Evolutionary conservation across 2,888 invertebrate species (phyloP), one percentile per base, ranked within the genome.

Genomic region (Tachina lurida): DNA sequence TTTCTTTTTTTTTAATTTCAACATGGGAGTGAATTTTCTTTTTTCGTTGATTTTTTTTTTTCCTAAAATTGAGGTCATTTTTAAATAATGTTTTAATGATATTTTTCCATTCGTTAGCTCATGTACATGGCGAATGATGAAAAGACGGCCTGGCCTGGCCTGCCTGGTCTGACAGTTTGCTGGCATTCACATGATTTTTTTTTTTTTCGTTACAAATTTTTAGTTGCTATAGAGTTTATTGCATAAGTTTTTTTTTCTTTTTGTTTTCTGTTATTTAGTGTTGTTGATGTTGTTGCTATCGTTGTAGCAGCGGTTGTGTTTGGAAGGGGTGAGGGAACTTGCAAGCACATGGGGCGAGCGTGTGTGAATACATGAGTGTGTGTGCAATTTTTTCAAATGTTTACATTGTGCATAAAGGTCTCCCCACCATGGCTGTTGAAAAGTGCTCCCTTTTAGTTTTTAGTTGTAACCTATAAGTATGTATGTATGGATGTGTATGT

Each of bases 1-100:
- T 77, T 70, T 47, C 74, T 83, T 49, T 60, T 78, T 84, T 19
- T 54, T 73, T 71, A 31, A 75, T 83, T 84, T 86, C 71, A 83
- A 79, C 83, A 83, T 86, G 76, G 83, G 79, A 86, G 83, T 86
- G 83, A 86, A 86, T 86, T 86, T 86, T 86, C 86, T 76, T 86
- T 86, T 78, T 77, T 73, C 12, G 54, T 78, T 39, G 43, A 41
- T 9, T 52, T 68, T 63, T 62, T n/a, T 43, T 70, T 63, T 84
- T 76, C 67, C 71, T 67, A 76, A 86, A 83, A 86, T 86, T 86
- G 86, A 86, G 86, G 86, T 86, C 86, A 86, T 86, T 86, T 85
- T 79, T 83, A 83, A 86, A 84, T 84, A 80, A 86, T 82, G 77
- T 84, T 84, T 81, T 77, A 81, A 81, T 80, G 71, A 84, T 87